Evolutionary conservation across 2,888 invertebrate genomes (phyloP), one percentile per base, ranked within the genome.

Genomic region (Crepidodera aurea): DNA sequence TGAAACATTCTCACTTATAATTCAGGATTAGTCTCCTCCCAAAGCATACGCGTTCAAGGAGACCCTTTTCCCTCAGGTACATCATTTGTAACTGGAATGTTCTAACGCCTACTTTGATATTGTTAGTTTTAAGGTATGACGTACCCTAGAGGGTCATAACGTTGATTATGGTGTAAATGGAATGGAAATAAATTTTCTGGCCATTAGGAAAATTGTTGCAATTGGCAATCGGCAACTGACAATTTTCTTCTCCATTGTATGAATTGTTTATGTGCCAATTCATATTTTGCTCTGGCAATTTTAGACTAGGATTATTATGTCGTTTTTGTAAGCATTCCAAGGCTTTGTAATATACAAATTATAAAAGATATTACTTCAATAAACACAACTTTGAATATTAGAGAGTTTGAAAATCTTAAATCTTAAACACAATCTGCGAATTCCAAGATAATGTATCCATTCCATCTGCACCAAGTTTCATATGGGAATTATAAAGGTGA

Each of bases 401-500:
- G n/a, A n/a, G n/a, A n/a, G n/a, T n/a, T n/a, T n/a, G n/a, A n/a
- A n/a, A n/a, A n/a, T n/a, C n/a, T n/a, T n/a, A n/a, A n/a, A n/a
- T n/a, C 29, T 10, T 29, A 29, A 22, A 22, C 4, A 53, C 27
- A 53, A 40, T 40, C 37, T 53, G 22, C 15, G 37, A 34, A 22
- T 44, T 44, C 16, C 22, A 25, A 29, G 34, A 25, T 5, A 44
- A 4, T 13, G n/a, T 25, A 46, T 22, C 39, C 18, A 42, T 15
- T 19, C 48, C 22, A 57, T n/a, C 25, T 42, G 42, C n/a, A n/a
- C 16, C 16, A n/a, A 44, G 51, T 55, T 59, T 59, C 55, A 59
- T 48, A 51, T 27, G 62, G 51, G 44, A 58, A 57, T 63, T 61
- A 61, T 59, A 12, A 58, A 58, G 58, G 54, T 66, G 51, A 58